Evolutionary conservation across 2,888 invertebrate species (phyloP).

Genomic region (Coleophora flavipennella): DNA sequence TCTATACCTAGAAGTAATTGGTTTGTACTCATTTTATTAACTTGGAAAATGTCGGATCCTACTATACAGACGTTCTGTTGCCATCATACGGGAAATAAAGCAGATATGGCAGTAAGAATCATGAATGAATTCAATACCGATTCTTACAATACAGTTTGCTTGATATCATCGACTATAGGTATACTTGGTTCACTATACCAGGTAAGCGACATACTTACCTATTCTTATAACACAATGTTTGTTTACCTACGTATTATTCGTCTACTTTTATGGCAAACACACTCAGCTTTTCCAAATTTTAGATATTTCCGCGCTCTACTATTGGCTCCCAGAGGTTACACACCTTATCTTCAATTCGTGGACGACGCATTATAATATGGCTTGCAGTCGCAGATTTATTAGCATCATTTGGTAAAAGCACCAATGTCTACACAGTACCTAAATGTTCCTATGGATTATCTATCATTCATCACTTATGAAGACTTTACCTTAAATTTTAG

Average conservation of each 20-base stretch:
- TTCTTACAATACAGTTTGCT: slow-evolving; percentile 81
- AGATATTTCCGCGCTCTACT: slow-evolving; percentile 77
- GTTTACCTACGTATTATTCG: no score
- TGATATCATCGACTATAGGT: slow-evolving; percentile 81
- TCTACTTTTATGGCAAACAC: no score
- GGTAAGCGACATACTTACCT: no score
- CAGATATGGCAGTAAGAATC: slow-evolving; percentile 76
- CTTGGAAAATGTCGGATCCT: slow-evolving; percentile 81
- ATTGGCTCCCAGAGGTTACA: slow-evolving; percentile 68
- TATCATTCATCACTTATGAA: no score
- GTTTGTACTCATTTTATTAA: no score
- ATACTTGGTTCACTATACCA: slow-evolving; percentile 84
- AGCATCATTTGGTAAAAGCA: slow-evolving; percentile 78
- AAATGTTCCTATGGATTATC: no score
- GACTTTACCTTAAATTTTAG: slow-evolving; percentile 64
- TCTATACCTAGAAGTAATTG: no score
- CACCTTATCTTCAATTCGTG: slow-evolving; percentile 74
- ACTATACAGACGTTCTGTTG: slow-evolving; percentile 89
- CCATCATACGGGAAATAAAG: slow-evolving; percentile 76
- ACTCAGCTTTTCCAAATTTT: no score
- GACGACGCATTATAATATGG: slow-evolving; percentile 82
- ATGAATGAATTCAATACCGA: slow-evolving; percentile 83
- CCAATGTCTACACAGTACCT: background rate
- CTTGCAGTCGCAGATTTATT: slow-evolving; percentile 84
- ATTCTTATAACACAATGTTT: no score